These are phyloP conservation scores for Rhodophaea formosa DNA, from an alignment of 2,888 invertebrate species.

Conservation along the genomic window DNA sequence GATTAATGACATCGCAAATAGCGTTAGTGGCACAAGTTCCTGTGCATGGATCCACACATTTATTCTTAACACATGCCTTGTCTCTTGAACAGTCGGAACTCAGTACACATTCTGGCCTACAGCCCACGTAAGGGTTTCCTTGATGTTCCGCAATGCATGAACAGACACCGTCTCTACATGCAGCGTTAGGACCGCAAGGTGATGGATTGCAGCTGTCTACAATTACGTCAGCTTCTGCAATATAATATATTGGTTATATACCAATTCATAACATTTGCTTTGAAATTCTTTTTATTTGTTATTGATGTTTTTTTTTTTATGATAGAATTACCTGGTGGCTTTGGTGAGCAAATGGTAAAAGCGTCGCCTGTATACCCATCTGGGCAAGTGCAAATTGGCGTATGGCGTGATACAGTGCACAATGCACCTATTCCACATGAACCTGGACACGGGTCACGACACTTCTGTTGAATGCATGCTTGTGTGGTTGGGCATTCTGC, in stretches of 20 bases:
- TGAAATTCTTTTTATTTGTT: not conserved
- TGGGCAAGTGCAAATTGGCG: constrained; percentile 87
- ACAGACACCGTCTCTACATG: constrained; percentile 81
- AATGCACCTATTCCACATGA: constrained; percentile 84
- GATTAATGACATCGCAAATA: constrained; percentile 86
- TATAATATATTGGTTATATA: not conserved
- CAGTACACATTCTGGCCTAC: constrained; percentile 86
- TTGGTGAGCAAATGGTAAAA: constrained; percentile 76
- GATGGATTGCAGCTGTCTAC: constrained; percentile 81
- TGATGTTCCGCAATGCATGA: constrained; percentile 82
- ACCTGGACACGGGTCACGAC: constrained; percentile 86
- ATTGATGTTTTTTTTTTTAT: not conserved
- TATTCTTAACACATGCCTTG: constrained; percentile 84
- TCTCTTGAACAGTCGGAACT: constrained; percentile 84
- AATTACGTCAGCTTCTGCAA: constrained; percentile 49
- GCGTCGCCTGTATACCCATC: constrained; percentile 86
- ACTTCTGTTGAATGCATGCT: constrained; percentile 87
- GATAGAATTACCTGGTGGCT: constrained; percentile 53
- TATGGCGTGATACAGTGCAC: constrained; percentile 85
- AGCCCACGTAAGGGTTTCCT: constrained; percentile 85
- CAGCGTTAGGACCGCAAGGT: constrained; percentile 84
- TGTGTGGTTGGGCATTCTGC: constrained; percentile 84
- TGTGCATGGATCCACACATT: constrained; percentile 86
- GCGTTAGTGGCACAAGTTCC: constrained; percentile 87
- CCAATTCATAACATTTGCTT: not conserved